These are phyloP conservation scores for Prunella fulvescens DNA, from an alignment of 2,113 vertebrate species.

Conservation along the genomic window DNA sequence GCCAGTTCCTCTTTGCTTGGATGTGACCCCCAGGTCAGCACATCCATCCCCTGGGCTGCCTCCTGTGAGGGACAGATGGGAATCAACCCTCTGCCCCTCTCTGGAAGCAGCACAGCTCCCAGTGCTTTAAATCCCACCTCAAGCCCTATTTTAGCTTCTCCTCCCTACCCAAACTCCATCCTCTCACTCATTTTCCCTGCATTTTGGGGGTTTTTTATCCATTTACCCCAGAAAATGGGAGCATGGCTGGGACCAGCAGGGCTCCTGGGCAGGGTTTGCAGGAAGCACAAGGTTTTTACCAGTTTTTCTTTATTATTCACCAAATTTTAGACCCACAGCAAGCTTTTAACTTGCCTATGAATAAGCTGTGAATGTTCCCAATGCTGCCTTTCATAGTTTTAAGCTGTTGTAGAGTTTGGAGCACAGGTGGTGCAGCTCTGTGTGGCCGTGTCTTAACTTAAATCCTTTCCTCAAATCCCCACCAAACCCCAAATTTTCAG, in stretches of 20 bases:
- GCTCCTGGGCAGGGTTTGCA: neutral
- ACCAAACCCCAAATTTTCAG: neutral
- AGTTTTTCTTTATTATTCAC: neutral
- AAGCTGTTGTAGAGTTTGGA: neutral
- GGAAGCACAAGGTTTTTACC: neutral
- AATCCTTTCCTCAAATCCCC: neutral
- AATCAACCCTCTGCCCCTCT: neutral
- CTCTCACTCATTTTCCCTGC: neutral
- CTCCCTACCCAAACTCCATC: neutral
- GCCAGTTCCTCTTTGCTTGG: neutral
- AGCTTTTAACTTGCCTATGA: neutral
- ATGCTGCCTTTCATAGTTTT: neutral
- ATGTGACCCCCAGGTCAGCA: neutral
- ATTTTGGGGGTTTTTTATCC: neutral
- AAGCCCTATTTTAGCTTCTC: neutral
- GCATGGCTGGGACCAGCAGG: neutral
- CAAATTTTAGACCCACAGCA: neutral
- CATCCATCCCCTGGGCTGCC: neutral
- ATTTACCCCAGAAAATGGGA: fast-evolving
- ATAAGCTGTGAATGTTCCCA: neutral
- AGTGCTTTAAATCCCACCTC: neutral
- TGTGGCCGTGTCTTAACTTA: neutral
- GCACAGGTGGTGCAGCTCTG: neutral
- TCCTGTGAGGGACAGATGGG: neutral
- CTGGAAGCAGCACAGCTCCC: neutral